Conservation (phyloP, 2,888 invertebrate genomes). For the Ectemnius cavifrons region DNA sequence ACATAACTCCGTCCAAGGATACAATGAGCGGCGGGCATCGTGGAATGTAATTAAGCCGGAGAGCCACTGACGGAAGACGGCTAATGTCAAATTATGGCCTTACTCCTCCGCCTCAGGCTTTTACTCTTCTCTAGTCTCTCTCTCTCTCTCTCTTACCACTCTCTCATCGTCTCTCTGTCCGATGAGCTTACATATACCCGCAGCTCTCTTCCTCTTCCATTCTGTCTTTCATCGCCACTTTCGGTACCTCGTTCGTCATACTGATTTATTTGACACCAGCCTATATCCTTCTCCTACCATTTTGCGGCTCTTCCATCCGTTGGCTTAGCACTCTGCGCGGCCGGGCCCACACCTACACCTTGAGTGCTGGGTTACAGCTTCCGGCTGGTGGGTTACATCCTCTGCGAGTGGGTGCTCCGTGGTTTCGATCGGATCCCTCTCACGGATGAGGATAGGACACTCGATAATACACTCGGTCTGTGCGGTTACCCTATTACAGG, state of each 20-base stretch:
- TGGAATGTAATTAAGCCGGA: slow-evolving; percentile 75
- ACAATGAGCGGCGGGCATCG: slow-evolving; percentile 66
- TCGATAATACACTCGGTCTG: background rate
- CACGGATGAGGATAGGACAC: too few species aligned
- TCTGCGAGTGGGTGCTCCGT: background rate
- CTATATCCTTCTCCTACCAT: slow-evolving; percentile 26
- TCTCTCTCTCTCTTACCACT: background rate
- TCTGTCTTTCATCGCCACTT: slow-evolving; percentile 12
- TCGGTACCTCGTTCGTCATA: slow-evolving; percentile 65
- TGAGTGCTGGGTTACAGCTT: too few species aligned
- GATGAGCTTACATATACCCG: background rate
- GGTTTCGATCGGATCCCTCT: too few species aligned
- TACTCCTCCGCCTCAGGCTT: slow-evolving; percentile 20
- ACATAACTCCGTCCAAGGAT: slow-evolving; percentile 68
- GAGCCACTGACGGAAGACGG: slow-evolving; percentile 67
- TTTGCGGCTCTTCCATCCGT: slow-evolving; percentile 19
- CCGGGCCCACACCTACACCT: background rate
- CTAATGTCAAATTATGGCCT: slow-evolving; percentile 73
- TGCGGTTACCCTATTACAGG: background rate
- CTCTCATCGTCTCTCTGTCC: too few species aligned
- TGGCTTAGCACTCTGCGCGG: background rate
- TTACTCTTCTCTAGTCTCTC: background rate
- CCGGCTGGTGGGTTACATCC: too few species aligned
- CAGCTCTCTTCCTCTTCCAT: slow-evolving; percentile 17
- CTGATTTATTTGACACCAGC: slow-evolving; percentile 68